phyloP scores from a whole-genome alignment of 2,113 vertebrate species.

The Corythaeola cristata region DNA sequence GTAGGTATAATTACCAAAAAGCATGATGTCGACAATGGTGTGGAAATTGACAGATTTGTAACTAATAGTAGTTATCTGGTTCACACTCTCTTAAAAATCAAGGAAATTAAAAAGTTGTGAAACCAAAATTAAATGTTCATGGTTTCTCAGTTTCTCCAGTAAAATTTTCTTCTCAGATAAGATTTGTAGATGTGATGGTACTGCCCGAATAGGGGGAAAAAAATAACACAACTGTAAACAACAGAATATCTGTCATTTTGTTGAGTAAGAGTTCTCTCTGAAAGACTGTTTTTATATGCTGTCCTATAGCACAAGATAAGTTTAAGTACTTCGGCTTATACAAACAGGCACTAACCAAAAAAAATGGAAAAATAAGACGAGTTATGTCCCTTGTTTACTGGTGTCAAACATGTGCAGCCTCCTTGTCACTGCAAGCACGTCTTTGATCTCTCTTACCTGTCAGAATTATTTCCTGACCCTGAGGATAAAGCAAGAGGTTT shows the following conservation, averaged over 20 bases:
- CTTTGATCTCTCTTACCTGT: neutral
- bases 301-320: neutral
- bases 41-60: neutral
- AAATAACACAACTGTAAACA: neutral
- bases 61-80: neutral
- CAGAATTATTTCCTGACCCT: neutral
- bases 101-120: neutral
- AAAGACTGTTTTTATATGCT: neutral
- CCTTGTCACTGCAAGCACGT: neutral
- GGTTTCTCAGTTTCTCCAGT: neutral
- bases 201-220: neutral
- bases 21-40: accelerated
- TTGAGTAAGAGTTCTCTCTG: neutral
- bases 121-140: neutral
- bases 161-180: neutral
- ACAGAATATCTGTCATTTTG: neutral
- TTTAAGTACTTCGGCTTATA: neutral
- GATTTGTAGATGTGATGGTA: neutral
- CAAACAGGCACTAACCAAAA: neutral
- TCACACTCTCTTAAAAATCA: neutral
- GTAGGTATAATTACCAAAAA: neutral
- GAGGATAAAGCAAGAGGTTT: neutral
- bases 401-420: neutral
- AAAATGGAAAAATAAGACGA: neutral
- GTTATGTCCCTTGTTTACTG: neutral